Base-by-base conservation (phyloP, 2,797 vertebrate species). In the Anas flavirostris region DNA sequence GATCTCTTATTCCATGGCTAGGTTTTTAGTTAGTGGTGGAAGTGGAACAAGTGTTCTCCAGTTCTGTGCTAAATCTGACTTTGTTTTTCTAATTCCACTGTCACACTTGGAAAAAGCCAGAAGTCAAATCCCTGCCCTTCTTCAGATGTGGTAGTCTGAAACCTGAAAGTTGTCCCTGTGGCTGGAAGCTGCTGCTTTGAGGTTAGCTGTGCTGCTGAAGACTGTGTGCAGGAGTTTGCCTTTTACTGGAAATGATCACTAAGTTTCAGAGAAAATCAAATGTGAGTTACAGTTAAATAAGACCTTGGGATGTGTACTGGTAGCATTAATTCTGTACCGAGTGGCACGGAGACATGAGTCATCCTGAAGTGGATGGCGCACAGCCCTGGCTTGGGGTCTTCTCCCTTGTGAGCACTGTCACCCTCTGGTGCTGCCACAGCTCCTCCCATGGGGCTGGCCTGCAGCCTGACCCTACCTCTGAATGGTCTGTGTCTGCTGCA, bases 381-480 rank as follows among this genome's bases (percentile, higher is more conserved):
- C 25, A 86, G 63, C 25, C 19, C 15, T 8, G 23, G 46, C 28
- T 33, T 37, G 2, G 31, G 50, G 23, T 50, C 11, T 10, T 77
- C 37, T 82, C 29, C 66, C 37, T 21, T 12, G 56, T 39, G 13
- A 63, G 31, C 29, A 11, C 33, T 0, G 0, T 43, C 66, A 59
- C 25, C 50, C 16, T 1, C 8, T 1, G 23, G 22, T 46, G 67
- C 44, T 64, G 39, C 52, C 1, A 3, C 43, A 35, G 55, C 73
- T 58, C 9, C 59, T 73, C 3, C 0, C 63, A 3, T 3, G 0
- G 4, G 44, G 12, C 41, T 72, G 1, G 2, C 72, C 74, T 16
- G 5, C 1, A 33, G 43, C 35, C 0, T 0, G 29, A 29, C 37
- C 16, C 63, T 35, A 60, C 75, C 26, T 11, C 4, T 4, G 43